Evolutionary conservation across 1,140 invertebrate genomes (phyloP).

Genomic region (Cyclina sinensis): DNA sequence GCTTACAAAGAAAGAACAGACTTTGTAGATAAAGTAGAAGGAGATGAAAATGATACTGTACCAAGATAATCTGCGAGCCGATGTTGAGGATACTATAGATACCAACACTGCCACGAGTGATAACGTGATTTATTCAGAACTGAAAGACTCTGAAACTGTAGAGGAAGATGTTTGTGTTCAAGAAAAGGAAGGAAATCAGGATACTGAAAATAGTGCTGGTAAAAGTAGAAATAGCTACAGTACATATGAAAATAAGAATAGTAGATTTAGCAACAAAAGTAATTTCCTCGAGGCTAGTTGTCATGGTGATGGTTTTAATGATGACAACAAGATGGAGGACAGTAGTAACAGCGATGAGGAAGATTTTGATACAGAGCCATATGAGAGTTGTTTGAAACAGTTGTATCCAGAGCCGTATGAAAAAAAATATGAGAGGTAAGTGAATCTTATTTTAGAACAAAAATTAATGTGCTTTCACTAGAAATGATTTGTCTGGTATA

Average conservation of each 20-base stretch:
- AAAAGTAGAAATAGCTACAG: neutral
- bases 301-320: neutral
- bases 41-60: constrained; percentile 26
- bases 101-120: neutral
- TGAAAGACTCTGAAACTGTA: neutral
- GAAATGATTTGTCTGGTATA: too few species aligned
- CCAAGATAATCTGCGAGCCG: neutral
- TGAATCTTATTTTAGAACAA: neutral
- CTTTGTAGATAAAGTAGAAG: constrained; percentile 36
- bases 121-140: neutral
- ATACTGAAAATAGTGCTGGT: neutral
- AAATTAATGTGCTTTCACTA: too few species aligned
- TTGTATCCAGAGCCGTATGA: constrained; percentile 80
- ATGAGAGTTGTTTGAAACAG: constrained; percentile 79
- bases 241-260: neutral
- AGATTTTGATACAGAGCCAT: constrained; percentile 67
- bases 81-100: neutral
- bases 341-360: constrained; percentile 62
- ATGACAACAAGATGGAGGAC: constrained; percentile 56
- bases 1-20: constrained; percentile 20
- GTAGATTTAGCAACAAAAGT: neutral
- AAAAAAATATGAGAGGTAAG: constrained; percentile 72
- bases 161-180: neutral
- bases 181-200: constrained; percentile 8
- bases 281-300: constrained; percentile 22